phyloP scores from a whole-genome alignment of 2,797 vertebrate species.

The Pteropus rufus region DNA sequence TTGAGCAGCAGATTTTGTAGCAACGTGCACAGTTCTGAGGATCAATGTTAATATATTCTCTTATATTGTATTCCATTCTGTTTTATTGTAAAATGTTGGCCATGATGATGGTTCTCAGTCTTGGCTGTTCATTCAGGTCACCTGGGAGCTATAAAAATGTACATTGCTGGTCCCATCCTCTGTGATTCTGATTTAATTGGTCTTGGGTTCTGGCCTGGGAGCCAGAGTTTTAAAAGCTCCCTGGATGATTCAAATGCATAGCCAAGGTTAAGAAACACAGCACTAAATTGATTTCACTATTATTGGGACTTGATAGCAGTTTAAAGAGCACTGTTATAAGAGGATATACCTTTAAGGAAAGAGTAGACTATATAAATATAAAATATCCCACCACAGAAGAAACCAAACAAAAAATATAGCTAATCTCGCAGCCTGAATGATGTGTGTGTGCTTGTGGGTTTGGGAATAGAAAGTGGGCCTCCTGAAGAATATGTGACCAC shows the following conservation, averaged over 20 bases:
- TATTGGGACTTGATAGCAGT: conserved; percentile 9
- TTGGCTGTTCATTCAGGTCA: neutral
- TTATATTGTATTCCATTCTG: neutral
- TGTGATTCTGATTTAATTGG: conserved; percentile 22
- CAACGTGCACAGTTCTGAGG: neutral
- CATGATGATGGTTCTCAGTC: neutral
- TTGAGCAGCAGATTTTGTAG: neutral
- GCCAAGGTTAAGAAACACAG: neutral
- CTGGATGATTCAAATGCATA: neutral
- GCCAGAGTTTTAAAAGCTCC: conserved; percentile 19
- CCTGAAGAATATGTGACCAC: neutral
- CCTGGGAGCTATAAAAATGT: neutral
- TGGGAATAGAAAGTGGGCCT: neutral
- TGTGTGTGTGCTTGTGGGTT: neutral
- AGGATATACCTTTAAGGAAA: neutral
- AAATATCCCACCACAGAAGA: neutral
- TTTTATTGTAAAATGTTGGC: neutral
- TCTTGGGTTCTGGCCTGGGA: neutral
- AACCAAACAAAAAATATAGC: neutral
- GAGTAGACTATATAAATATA: neutral
- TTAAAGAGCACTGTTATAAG: neutral
- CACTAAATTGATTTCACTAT: neutral
- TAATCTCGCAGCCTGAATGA: neutral
- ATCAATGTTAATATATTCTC: neutral
- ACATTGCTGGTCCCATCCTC: neutral